Evolutionary conservation across 23 tunicate genomes (phyloP).

Genomic region (Trididemnum nubilum): DNA sequence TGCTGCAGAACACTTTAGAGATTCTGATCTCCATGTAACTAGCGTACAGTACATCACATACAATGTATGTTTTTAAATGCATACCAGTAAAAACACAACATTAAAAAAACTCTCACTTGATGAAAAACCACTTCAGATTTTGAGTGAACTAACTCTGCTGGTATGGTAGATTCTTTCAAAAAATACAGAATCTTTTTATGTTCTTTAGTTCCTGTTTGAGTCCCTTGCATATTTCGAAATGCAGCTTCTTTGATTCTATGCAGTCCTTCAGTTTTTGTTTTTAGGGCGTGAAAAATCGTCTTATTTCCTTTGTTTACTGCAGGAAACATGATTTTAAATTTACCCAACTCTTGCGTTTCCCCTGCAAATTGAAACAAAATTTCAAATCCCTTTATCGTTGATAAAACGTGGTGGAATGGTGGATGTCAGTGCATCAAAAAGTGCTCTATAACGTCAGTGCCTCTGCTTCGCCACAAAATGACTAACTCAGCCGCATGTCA

Average conservation of each 20-base stretch:
- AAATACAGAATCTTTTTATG: constrained; percentile 53
- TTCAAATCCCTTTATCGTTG: too few species aligned
- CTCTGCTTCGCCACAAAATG: too few species aligned
- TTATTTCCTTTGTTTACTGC: constrained; percentile 39
- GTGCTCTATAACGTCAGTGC: too few species aligned
- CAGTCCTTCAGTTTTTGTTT: constrained; percentile 65
- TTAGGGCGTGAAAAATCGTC: constrained; percentile 47
- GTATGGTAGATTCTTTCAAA: constrained; percentile 28
- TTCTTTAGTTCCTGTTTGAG: constrained; percentile 13
- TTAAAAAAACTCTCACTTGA: constrained; percentile 43
- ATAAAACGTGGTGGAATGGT: too few species aligned
- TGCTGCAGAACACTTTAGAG: too few species aligned
- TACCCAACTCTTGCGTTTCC: constrained; percentile 74
- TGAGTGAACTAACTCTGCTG: constrained; percentile 28
- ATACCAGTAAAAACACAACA: too few species aligned
- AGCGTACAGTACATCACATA: too few species aligned
- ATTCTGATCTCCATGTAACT: too few species aligned
- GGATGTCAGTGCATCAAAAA: too few species aligned
- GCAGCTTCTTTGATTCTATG: constrained; percentile 78
- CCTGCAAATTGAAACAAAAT: too few species aligned
- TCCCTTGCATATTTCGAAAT: constrained; percentile 52
- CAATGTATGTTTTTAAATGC: too few species aligned
- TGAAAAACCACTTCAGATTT: constrained; percentile 74
- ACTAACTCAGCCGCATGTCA: too few species aligned
- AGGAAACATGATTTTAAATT: constrained; percentile 71